These are phyloP conservation scores for Puma concolor DNA, from an alignment of 2,113 vertebrate species.

Conservation along the genomic window DNA sequence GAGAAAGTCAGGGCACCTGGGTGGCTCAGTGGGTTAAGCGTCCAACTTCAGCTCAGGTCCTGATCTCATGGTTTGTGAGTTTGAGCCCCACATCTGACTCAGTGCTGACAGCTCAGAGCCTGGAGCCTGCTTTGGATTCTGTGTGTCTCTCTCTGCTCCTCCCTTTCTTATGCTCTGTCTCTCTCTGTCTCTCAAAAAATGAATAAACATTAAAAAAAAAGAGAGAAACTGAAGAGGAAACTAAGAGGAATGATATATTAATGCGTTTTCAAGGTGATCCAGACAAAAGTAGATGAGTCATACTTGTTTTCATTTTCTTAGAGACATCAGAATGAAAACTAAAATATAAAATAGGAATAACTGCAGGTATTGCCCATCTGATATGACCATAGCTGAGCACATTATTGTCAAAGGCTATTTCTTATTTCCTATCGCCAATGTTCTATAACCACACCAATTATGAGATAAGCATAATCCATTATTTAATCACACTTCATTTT, in stretches of 20 bases:
- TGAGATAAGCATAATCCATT: not conserved
- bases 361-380: not conserved
- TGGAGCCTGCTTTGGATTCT: too few relatives aligned
- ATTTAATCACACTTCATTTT: not conserved
- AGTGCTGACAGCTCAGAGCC: too few relatives aligned
- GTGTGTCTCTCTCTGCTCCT: too few relatives aligned
- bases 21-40: too few relatives aligned
- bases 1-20: not conserved
- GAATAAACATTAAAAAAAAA: too few relatives aligned
- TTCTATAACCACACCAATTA: not conserved
- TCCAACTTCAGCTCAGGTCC: too few relatives aligned
- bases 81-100: too few relatives aligned
- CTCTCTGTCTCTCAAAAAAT: not conserved
- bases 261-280: not conserved
- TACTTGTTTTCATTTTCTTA: not conserved
- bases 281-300: not conserved
- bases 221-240: not conserved
- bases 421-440: not conserved
- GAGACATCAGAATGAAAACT: not conserved
- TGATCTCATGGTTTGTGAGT: too few relatives aligned
- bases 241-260: not conserved
- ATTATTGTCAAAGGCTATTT: not conserved
- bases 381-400: not conserved
- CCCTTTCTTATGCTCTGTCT: too few relatives aligned
- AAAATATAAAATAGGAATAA: not conserved